Evolutionary conservation across 2,113 vertebrate genomes (phyloP), one percentile per base, ranked within the genome.

Genomic region (Nestor notabilis): DNA sequence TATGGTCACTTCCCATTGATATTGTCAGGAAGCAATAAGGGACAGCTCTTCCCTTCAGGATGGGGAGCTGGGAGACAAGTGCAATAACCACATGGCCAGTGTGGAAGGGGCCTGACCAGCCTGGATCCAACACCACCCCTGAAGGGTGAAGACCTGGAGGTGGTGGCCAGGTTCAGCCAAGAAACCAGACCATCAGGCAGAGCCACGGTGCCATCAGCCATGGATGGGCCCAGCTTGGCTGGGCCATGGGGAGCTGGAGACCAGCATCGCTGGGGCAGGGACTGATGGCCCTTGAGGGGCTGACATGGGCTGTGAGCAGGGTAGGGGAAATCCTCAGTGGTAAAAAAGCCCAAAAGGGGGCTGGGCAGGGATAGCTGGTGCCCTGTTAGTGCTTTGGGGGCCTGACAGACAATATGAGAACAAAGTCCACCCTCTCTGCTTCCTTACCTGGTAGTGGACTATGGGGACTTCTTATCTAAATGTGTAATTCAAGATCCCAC

Each of bases 151-250:
- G 49, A 56, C 13, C 18, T 75, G 43, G n/a, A 64, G 9, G 25
- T n/a, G 43, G 21, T 52, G 55, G 29, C 61, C 18, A 41, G 21
- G 5, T 77, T 91, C 80, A 72, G 9, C 21, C 68, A 81, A 44
- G 65, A 69, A 27, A 61, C 17, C 23, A 1, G 5, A 50, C 44
- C 28, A 52, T 25, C 43, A 79, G 50, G 33, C 17, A 66, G 11
- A 81, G 50, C n/a, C 50, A 61, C 0, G 1, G 58, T 60, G n/a
- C 31, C 39, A 18, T 25, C 3, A 4, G 29, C 20, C 0, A 0
- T 31, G 18, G 6, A 6, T 75, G 24, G 23, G 31, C 13, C 23
- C n/a, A 60, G 49, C 27, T 47, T 4, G 8, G 25, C 25, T 31
- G 19, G 33, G 17, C 27, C 2, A 0, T 1, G 7, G 33, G 10